These are phyloP conservation scores for Cervus canadensis DNA, from an alignment of 2,113 vertebrate genomes.

Conservation along the genomic window DNA sequence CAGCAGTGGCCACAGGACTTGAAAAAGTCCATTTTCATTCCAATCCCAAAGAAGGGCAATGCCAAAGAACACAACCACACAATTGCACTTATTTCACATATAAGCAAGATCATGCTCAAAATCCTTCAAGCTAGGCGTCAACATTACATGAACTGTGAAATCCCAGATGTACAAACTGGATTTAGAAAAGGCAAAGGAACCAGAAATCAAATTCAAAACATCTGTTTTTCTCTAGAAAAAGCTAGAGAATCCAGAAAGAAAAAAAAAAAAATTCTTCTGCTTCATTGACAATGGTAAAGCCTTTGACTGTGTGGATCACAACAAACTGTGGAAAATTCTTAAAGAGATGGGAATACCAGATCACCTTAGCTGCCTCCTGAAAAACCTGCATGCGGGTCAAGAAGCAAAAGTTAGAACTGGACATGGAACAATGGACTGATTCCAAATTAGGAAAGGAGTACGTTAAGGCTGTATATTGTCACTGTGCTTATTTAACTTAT, in stretches of 20 bases:
- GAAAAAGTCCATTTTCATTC: neutral
- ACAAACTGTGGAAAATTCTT: neutral
- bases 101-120: neutral
- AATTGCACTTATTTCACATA: neutral
- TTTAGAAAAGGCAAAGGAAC: neutral
- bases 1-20: neutral
- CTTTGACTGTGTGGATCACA: neutral
- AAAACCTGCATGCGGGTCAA: neutral
- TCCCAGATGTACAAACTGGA: neutral
- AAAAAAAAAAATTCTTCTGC: neutral
- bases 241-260: neutral
- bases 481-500: neutral
- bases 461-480: neutral
- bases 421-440: neutral
- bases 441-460: neutral
- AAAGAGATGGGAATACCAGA: neutral
- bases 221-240: neutral
- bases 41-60: neutral
- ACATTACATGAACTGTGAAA: neutral
- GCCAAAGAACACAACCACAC: neutral
- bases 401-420: neutral
- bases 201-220: neutral
- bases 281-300: neutral
- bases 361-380: neutral
- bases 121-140: neutral